phyloP scores from a whole-genome alignment of 2,797 vertebrate genomes.

The Eulemur rubriventer region DNA sequence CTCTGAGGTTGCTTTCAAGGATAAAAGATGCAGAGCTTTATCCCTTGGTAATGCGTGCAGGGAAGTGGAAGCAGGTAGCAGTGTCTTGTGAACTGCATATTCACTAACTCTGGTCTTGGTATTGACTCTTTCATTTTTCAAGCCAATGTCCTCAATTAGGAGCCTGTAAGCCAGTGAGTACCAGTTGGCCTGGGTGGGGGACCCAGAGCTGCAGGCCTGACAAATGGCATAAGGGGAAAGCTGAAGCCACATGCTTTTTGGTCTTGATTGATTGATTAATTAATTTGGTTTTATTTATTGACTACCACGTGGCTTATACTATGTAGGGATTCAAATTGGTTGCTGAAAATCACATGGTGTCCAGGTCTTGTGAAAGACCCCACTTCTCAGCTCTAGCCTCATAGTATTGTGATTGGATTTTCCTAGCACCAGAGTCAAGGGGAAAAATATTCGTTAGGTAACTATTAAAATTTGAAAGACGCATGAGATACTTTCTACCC shows the following conservation, averaged over 20 bases:
- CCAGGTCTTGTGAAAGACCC: background rate
- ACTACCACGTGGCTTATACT: background rate
- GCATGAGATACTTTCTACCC: background rate
- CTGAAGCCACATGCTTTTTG: background rate
- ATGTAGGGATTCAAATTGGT: background rate
- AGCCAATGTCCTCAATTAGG: background rate
- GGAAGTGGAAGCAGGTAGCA: background rate
- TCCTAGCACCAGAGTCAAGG: constrained; percentile 34
- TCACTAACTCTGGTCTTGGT: background rate
- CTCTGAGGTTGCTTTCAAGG: background rate
- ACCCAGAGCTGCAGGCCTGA: background rate
- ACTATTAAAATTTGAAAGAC: constrained; percentile 48
- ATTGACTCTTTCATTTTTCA: background rate
- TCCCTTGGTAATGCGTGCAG: background rate
- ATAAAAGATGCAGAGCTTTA: background rate
- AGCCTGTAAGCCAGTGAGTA: background rate
- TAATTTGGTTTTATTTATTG: constrained; percentile 48
- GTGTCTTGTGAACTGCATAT: background rate
- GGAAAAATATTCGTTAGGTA: constrained; percentile 46
- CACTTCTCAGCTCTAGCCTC: background rate
- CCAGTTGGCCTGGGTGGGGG: background rate
- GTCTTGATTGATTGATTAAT: background rate
- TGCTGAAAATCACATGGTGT: background rate
- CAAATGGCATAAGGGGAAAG: background rate
- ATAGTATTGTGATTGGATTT: constrained; percentile 4